phyloP scores from a whole-genome alignment of 2,888 invertebrate species.

The Acleris holmiana region DNA sequence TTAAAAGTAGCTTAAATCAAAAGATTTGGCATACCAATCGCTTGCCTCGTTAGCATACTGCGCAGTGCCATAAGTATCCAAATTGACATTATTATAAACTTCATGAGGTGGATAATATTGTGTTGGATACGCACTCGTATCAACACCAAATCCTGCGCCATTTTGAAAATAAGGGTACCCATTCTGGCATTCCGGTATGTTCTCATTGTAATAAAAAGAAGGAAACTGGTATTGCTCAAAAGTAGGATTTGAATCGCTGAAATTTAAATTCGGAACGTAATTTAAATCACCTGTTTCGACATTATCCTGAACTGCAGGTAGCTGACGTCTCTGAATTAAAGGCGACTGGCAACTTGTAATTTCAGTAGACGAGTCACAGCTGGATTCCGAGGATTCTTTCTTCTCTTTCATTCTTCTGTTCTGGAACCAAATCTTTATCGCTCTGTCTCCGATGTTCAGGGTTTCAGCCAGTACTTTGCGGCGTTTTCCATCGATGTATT shows the following conservation, averaged over 20 bases:
- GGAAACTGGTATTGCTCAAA: conserved; percentile 21
- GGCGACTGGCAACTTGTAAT: conserved; percentile 38
- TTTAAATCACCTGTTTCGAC: conserved; percentile 3
- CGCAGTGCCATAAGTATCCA: conserved; percentile 30
- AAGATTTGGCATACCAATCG: conserved; percentile 42
- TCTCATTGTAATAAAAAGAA: conserved; percentile 8
- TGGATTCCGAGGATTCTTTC: conserved; percentile 73
- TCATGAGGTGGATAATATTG: conserved; percentile 53
- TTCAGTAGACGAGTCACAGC: conserved; percentile 55
- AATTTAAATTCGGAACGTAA: conserved; percentile 1
- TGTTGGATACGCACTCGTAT: conserved; percentile 52
- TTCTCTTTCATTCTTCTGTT: conserved; percentile 91
- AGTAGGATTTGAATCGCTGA: background rate
- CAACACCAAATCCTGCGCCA: conserved; percentile 39
- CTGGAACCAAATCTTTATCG: conserved; percentile 94
- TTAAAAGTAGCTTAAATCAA: conserved; percentile 43
- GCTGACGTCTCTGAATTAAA: conserved; percentile 22
- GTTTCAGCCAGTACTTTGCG: conserved; percentile 86
- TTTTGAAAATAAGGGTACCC: conserved; percentile 6
- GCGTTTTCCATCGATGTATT: conserved; percentile 87
- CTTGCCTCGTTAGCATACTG: conserved; percentile 28
- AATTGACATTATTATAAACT: conserved; percentile 18
- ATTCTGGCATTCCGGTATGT: conserved; percentile 7
- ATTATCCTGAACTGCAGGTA: conserved; percentile 33
- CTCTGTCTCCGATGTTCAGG: conserved; percentile 87